Percentiles rank a stretch among this genome's conserved stretches.
phyloP scores from a whole-genome alignment of 2,888 invertebrate species.

The Drosophila pseudotalamancana region DNA sequence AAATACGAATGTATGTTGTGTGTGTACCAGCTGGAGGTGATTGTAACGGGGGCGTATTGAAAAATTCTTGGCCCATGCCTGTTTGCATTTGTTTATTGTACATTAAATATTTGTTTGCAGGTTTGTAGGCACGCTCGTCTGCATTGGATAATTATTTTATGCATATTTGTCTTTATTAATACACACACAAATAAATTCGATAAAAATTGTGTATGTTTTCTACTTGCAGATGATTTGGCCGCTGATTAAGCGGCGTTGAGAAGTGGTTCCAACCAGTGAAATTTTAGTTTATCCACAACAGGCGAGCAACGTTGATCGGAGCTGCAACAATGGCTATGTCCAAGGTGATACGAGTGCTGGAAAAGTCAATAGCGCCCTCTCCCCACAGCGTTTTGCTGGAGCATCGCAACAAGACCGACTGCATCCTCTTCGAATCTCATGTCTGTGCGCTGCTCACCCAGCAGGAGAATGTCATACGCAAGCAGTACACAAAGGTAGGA shows the following conservation, averaged over 20 bases:
- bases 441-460: constrained; percentile 89
- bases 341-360: constrained; percentile 95
- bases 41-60: constrained; percentile 51
- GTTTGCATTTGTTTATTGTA: constrained; percentile 41
- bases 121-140: constrained; percentile 33
- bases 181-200: constrained; percentile 1
- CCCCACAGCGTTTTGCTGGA: constrained; percentile 96
- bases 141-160: constrained; percentile 23
- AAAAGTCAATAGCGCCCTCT: constrained; percentile 93
- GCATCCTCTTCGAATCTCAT: constrained; percentile 95
- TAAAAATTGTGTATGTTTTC: constrained; percentile 15
- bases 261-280: constrained; percentile 34
- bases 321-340: constrained; percentile 92
- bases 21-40: constrained; percentile 45
- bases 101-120: constrained; percentile 41
- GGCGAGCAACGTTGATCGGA: constrained; percentile 13
- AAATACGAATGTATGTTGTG: constrained; percentile 10
- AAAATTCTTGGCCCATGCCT: constrained; percentile 31
- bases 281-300: constrained; percentile 30
- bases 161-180: constrained; percentile 17
- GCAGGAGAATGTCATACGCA: constrained; percentile 94
- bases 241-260: constrained; percentile 36
- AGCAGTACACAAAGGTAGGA: constrained; percentile 93
- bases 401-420: constrained; percentile 93
- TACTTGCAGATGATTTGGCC: constrained; percentile 61